A percentile compares a stretch with the other conserved stretches of the same genome.
Conservation (phyloP, 2,113 vertebrate species). For the Ptychochromis oligacanthus region DNA sequence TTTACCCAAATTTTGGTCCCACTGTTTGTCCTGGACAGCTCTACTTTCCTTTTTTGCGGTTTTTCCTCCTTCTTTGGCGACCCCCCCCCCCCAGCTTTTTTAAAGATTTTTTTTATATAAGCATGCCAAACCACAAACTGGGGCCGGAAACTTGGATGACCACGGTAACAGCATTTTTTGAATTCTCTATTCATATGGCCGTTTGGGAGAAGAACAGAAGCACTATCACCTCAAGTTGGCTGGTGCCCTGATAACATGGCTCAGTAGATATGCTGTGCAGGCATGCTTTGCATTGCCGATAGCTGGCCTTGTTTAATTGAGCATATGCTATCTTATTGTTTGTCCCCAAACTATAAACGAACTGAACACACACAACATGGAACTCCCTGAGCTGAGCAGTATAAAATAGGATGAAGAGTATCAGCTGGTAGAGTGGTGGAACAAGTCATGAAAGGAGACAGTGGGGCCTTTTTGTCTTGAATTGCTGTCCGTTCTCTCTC, state of each 20-base stretch:
- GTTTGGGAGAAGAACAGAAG: conserved; percentile 35
- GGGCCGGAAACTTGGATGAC: conserved; percentile 68
- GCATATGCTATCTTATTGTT: conserved; percentile 18
- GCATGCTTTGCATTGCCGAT: conserved; percentile 16
- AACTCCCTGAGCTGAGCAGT: conserved; percentile 5
- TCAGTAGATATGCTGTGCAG: conserved; percentile 6
- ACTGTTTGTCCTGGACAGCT: not conserved
- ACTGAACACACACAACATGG: conserved; percentile 6
- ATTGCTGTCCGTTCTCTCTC: conserved; percentile 10
- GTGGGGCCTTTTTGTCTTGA: conserved; percentile 45
- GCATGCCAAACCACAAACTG: conserved; percentile 39
- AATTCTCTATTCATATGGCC: conserved; percentile 47
- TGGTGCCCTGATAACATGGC: conserved; percentile 20
- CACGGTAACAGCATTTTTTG: conserved; percentile 62
- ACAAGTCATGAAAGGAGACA: conserved; percentile 40
- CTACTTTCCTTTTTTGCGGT: not conserved
- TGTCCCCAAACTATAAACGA: conserved; percentile 16
- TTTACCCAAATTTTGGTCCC: not conserved
- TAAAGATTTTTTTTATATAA: conserved; percentile 37
- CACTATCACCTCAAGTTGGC: conserved; percentile 28
- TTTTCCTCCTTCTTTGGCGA: not conserved
- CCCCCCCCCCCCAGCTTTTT: too few species aligned
- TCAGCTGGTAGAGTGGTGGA: conserved; percentile 32
- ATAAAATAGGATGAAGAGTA: conserved; percentile 46
- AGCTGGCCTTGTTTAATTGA: conserved; percentile 13